Base-by-base conservation (phyloP, 2,113 vertebrate species). In the Corythornis madagascariensis region DNA sequence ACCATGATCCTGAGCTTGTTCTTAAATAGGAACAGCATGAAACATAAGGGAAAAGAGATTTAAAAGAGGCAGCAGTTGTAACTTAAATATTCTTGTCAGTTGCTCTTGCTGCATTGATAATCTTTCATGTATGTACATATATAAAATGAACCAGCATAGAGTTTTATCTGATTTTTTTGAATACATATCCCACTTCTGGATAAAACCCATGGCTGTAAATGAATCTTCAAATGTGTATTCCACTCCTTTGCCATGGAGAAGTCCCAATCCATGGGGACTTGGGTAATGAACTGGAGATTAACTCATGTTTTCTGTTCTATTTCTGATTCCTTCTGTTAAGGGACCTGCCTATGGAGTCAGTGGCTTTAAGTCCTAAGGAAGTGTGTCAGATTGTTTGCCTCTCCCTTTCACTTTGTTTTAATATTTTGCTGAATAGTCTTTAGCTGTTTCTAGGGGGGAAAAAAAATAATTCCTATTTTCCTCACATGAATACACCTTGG, bases 161-260 rank as follows among this genome's bases (percentile, higher is more conserved):
- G 28, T 52, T 75, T 16, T 31, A 48, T 20, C 25, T 86, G 26
- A 13, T 86, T 66, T 85, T 93, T 85, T 60, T 93, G 63, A 81
- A 66, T 29, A 31, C 18, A 19, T 6, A 71, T 7, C 48, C 8
- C 6, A 7, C 45, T 82, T 90, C 28, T 63, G 42, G 16, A 35
- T 83, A 74, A 89, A 67, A 85, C 35, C 53, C 12, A 13, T 18
- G 9, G n/a, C 6, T 82, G 40, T 75, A n/a, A 25, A 72, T 56
- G 7, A 59, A 29, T 29, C 31, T 40, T 1, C 1, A 89, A 91
- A 55, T 0, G 1, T 31, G 1, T 35, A 33, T 83, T 60, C n/a
- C 67, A 20, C 33, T 18, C 9, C 10, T 86, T 83, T 74, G 19
- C 52, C 29, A 9, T 7, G 38, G 71, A 64, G 57, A 84, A 48